A percentile compares a stretch with the other conserved stretches of the same genome.
These are phyloP conservation scores for Muraenolepis orangiensis DNA, from an alignment of 2,797 vertebrate species.

Conservation along the genomic window DNA sequence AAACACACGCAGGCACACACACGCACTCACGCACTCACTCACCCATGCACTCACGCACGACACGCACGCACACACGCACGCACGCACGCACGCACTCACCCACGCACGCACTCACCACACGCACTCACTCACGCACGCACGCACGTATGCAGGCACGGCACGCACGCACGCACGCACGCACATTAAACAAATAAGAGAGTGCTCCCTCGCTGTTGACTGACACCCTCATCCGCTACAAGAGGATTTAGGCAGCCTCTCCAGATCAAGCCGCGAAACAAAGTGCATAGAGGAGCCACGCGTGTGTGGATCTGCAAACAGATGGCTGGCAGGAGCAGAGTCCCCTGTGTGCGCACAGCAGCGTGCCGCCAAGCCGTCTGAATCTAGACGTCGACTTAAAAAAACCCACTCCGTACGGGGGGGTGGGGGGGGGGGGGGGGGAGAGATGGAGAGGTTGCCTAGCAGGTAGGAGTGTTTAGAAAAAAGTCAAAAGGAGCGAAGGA, in stretches of 20 bases:
- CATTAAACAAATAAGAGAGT: no score
- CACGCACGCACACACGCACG: not conserved
- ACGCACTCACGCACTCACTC: not conserved
- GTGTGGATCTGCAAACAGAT: constrained; percentile 55
- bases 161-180: no score
- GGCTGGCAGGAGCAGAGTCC: constrained; percentile 43
- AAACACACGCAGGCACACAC: not conserved
- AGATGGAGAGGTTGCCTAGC: not conserved
- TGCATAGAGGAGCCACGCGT: constrained; percentile 40
- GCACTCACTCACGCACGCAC: no score
- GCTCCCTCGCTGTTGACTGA: constrained; percentile 40
- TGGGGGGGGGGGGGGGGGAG: constrained; percentile 5
- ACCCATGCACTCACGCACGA: not conserved
- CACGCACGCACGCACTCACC: not conserved
- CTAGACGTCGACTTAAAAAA: not conserved
- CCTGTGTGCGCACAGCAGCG: constrained; percentile 39
- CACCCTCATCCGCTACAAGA: constrained; percentile 41
- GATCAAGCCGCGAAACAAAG: constrained; percentile 54
- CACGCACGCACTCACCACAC: not conserved
- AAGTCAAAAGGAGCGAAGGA: not conserved
- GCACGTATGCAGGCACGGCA: no score
- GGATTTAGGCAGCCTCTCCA: constrained; percentile 54
- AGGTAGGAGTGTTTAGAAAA: not conserved
- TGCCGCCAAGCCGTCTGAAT: constrained; percentile 25
- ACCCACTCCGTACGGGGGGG: not conserved